A percentile compares a stretch with the other conserved stretches of the same genome.
These are phyloP conservation scores for Ylistrum balloti DNA, from an alignment of 1,140 invertebrate species.

Conservation along the genomic window DNA sequence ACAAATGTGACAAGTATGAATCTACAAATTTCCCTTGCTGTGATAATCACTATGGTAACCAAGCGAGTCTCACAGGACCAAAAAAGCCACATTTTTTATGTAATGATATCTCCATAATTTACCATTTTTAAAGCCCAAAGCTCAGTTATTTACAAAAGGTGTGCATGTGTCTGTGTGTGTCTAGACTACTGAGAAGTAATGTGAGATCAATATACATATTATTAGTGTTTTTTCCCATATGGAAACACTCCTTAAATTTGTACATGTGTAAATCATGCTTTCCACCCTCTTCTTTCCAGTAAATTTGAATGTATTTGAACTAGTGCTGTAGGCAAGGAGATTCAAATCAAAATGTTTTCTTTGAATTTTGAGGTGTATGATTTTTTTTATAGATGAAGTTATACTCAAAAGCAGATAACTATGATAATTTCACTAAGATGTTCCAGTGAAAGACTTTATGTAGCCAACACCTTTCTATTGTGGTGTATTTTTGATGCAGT, in stretches of 20 bases:
- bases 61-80: slow-evolving; percentile 37
- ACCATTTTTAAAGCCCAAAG: slow-evolving; percentile 34
- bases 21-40: slow-evolving; percentile 38
- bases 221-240: not conserved
- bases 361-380: not conserved
- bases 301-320: not conserved
- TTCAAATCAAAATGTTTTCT: not conserved
- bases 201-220: not conserved
- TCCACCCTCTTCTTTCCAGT: not conserved
- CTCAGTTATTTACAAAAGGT: slow-evolving; percentile 39
- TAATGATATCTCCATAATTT: slow-evolving; percentile 30
- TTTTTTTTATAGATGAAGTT: not conserved
- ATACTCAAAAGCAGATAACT: not conserved
- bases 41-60: slow-evolving; percentile 7
- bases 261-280: not conserved
- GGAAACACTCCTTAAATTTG: not conserved
- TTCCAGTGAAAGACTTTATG: too few species aligned
- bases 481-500: too few species aligned
- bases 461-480: too few species aligned
- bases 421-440: not conserved
- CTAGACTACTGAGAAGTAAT: not conserved
- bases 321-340: slow-evolving; percentile 36
- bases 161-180: slow-evolving; percentile 23
- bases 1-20: slow-evolving; percentile 34
- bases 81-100: slow-evolving; percentile 37